phyloP scores from a whole-genome alignment of 2,797 vertebrate species.

The Parambassis ranga region DNA sequence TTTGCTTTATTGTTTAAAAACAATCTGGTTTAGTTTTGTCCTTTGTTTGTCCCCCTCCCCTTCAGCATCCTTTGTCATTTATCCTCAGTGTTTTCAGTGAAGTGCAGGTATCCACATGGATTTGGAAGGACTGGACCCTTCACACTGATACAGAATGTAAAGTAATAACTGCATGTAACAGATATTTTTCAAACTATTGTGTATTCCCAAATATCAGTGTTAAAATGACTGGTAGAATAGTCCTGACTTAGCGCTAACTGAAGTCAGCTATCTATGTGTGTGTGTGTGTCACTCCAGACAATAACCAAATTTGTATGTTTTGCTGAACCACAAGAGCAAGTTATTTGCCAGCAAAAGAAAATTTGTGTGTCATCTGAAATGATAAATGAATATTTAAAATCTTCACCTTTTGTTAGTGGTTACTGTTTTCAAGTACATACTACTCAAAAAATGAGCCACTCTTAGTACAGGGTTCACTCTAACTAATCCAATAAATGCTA shows the following conservation, averaged over 20 bases:
- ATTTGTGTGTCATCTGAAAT: neutral
- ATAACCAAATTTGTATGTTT: slow-evolving; percentile 19
- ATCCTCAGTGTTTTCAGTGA: slow-evolving; percentile 58
- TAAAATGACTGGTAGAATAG: slow-evolving; percentile 88
- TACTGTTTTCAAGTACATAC: slow-evolving; percentile 11
- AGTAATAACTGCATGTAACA: slow-evolving; percentile 86
- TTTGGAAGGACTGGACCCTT: slow-evolving; percentile 74
- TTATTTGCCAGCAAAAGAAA: too few relatives aligned
- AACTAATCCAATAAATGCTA: neutral
- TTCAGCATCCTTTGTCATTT: slow-evolving; percentile 37
- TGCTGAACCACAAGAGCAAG: slow-evolving; percentile 21
- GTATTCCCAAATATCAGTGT: slow-evolving; percentile 89
- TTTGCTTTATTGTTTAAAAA: slow-evolving; percentile 67
- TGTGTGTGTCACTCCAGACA: slow-evolving; percentile 55
- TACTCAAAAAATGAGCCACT: neutral
- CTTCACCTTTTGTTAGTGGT: slow-evolving; percentile 18
- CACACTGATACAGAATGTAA: slow-evolving; percentile 69
- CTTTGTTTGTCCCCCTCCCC: neutral
- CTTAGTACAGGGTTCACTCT: neutral
- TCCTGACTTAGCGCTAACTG: slow-evolving; percentile 63
- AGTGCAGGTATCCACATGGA: slow-evolving; percentile 51
- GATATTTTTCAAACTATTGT: slow-evolving; percentile 86
- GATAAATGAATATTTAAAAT: neutral
- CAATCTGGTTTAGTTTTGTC: slow-evolving; percentile 39
- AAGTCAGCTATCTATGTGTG: slow-evolving; percentile 38